phyloP scores from a whole-genome alignment of 2,888 invertebrate genomes.

The Amblyjoppa fuscipennis region DNA sequence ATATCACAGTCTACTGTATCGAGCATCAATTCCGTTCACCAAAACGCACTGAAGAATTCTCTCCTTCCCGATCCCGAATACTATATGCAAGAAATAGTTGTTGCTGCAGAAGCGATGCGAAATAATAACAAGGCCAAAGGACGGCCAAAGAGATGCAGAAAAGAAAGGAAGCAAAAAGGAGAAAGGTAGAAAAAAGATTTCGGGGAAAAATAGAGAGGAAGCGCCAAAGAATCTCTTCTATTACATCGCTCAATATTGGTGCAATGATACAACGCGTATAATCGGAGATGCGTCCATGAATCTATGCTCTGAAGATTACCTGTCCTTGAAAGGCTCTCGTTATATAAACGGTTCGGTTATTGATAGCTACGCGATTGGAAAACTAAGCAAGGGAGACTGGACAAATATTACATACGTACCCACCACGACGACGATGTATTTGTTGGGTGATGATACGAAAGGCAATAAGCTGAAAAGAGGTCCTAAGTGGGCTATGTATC shows the following conservation, averaged over 20 bases:
- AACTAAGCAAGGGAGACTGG: not conserved
- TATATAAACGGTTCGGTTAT: conserved; percentile 8
- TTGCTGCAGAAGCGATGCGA: not conserved
- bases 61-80: conserved; percentile 20
- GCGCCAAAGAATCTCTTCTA: not conserved
- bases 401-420: conserved; percentile 25
- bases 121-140: not conserved
- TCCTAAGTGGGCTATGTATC: conserved; percentile 15
- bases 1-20: not conserved
- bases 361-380: conserved; percentile 29
- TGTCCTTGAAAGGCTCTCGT: not conserved
- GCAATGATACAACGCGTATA: not conserved
- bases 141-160: not conserved
- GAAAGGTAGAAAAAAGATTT: not conserved
- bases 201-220: not conserved
- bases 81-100: conserved; percentile 16
- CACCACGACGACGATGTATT: not conserved
- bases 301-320: conserved; percentile 26
- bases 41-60: not conserved
- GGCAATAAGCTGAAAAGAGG: not conserved
- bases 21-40: not conserved
- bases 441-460: not conserved
- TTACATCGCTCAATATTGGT: conserved; percentile 25
- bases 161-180: not conserved
- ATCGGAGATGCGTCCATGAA: conserved; percentile 21